A percentile compares a stretch with the other conserved stretches of the same genome.
Conservation (phyloP, 2,888 invertebrate genomes). For the Athetis lepigone region DNA sequence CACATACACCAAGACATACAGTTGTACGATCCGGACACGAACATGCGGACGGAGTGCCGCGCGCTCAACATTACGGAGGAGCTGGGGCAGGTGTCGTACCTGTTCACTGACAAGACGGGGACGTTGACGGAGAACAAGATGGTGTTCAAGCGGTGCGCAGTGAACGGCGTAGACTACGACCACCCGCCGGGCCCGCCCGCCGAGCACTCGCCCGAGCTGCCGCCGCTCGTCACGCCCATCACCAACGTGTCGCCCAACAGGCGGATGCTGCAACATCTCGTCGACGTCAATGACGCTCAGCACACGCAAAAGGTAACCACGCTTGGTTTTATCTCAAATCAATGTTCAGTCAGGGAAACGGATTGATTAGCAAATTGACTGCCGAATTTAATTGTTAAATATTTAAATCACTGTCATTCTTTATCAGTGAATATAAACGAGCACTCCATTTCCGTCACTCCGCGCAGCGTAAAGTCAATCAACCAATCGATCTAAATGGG, state of each 20-base stretch:
- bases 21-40: conserved; percentile 95
- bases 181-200: conserved; percentile 94
- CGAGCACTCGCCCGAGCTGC: conserved; percentile 89
- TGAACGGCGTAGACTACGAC: conserved; percentile 97
- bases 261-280: conserved; percentile 83
- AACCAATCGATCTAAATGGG: too few relatives aligned
- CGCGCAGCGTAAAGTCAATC: too few relatives aligned
- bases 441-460: too few relatives aligned
- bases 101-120: conserved; percentile 99
- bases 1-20: conserved; percentile 97
- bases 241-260: conserved; percentile 86
- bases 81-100: conserved; percentile 96
- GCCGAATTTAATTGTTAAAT: background rate
- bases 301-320: conserved; percentile 91
- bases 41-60: conserved; percentile 95
- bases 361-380: background rate
- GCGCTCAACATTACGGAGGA: conserved; percentile 99
- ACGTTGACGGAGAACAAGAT: conserved; percentile 99
- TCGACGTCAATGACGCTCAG: conserved; percentile 82
- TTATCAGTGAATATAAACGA: background rate
- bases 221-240: conserved; percentile 84
- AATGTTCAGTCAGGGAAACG: background rate
- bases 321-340: background rate
- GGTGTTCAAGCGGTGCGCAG: conserved; percentile 97
- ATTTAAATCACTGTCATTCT: background rate